Evolutionary conservation across 2,113 vertebrate genomes (phyloP).

Genomic region (Dissostichus mawsoni): DNA sequence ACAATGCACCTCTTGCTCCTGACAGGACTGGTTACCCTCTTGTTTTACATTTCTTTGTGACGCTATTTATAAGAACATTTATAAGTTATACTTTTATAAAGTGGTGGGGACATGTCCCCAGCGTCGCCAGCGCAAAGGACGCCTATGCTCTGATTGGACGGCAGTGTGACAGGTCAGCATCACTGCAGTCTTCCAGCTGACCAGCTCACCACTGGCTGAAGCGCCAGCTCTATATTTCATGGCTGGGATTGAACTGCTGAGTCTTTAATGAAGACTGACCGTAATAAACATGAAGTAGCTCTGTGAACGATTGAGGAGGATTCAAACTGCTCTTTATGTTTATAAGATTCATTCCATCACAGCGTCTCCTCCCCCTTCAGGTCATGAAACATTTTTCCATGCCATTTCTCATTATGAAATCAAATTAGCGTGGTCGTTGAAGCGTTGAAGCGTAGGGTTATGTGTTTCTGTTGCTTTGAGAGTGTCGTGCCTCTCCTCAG

Average conservation of each 20-base stretch:
- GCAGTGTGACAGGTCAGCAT: too few species aligned
- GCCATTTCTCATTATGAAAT: conserved; percentile 53
- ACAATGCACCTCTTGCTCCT: conserved; percentile 11
- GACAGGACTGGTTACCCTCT: too few species aligned
- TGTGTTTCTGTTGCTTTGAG: conserved; percentile 38
- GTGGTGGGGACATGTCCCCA: too few species aligned
- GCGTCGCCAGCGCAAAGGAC: too few species aligned
- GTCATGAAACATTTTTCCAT: conserved; percentile 31
- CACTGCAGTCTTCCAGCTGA: too few species aligned
- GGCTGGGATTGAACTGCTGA: conserved; percentile 6
- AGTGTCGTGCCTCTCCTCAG: conserved; percentile 20
- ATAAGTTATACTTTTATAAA: too few species aligned
- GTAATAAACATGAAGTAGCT: conserved; percentile 4
- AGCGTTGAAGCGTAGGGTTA: conserved; percentile 48
- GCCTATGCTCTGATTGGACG: too few species aligned
- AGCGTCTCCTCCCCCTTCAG: background rate
- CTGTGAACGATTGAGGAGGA: background rate
- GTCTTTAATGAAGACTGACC: background rate
- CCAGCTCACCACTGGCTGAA: background rate
- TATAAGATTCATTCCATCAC: background rate
- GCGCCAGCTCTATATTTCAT: conserved; percentile 11
- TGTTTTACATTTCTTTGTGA: too few species aligned
- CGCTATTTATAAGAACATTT: too few species aligned
- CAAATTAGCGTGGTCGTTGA: conserved; percentile 58
- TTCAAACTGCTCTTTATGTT: conserved; percentile 12